phyloP scores from a whole-genome alignment of 2,797 vertebrate genomes.

The Gila robusta region DNA sequence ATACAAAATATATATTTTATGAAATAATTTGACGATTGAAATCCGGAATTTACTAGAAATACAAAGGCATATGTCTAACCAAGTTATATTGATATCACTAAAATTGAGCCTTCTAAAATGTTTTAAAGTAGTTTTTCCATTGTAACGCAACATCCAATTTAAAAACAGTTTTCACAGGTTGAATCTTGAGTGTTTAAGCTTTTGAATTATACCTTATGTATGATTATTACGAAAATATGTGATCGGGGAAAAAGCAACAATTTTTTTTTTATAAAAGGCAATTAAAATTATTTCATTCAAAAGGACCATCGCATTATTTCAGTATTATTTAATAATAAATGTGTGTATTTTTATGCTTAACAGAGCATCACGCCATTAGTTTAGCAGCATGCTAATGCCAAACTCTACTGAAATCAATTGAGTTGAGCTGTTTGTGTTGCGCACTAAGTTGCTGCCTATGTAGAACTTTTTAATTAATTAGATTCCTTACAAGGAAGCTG shows the following conservation, averaged over 20 bases:
- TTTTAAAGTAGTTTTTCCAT: not conserved
- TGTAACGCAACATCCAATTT: not conserved
- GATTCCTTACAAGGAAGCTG: not conserved
- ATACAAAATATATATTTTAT: not conserved
- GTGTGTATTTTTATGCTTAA: not conserved
- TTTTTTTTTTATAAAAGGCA: no score
- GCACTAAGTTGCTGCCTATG: not conserved
- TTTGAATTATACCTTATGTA: not conserved
- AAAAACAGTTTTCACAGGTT: not conserved
- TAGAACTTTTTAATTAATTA: not conserved
- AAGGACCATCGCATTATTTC: not conserved
- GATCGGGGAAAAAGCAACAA: no score
- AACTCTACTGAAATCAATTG: not conserved
- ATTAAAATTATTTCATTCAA: not conserved
- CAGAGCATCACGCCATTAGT: not conserved
- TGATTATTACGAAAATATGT: not conserved
- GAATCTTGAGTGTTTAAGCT: not conserved
- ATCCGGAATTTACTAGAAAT: not conserved
- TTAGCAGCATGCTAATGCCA: not conserved
- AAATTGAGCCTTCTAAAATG: not conserved
- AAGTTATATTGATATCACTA: not conserved
- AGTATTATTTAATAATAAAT: not conserved
- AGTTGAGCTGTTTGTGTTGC: not conserved
- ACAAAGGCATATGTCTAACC: not conserved
- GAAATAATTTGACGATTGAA: not conserved